Conservation (phyloP, 2,888 invertebrate species). For the Euproctis similis region DNA sequence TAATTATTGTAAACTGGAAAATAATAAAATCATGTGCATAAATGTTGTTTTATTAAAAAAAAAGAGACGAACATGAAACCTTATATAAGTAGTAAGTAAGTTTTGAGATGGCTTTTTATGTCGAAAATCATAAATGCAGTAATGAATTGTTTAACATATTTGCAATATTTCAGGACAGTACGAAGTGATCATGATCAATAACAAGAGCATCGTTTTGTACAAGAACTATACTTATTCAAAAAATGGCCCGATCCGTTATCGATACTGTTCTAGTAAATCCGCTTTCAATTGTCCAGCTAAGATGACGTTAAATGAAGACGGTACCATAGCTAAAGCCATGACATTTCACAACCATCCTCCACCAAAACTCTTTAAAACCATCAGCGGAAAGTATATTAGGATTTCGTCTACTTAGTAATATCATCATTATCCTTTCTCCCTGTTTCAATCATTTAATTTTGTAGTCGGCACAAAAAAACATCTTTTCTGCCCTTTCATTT, state of each 20-base stretch:
- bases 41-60: no score
- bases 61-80: no score
- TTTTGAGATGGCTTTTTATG: no score
- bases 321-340: background rate
- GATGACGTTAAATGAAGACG: constrained; percentile 2
- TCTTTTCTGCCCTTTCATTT: no score
- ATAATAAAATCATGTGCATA: no score
- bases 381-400: constrained; percentile 2
- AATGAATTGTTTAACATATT: background rate
- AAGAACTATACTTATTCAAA: constrained; percentile 11
- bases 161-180: constrained; percentile 3
- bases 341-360: constrained; percentile 5
- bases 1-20: no score
- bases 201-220: constrained; percentile 4
- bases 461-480: no score
- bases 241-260: constrained; percentile 1
- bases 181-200: constrained; percentile 1
- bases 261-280: constrained; percentile 5
- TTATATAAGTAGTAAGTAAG: no score
- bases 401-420: no score
- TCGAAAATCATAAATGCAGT: no score
- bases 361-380: constrained; percentile 1
- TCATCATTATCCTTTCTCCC: no score
- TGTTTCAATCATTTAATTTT: no score
- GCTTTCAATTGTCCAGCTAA: constrained; percentile 3